Conservation (phyloP, 2,888 invertebrate species). For the Dicyrtomina minuta region DNA sequence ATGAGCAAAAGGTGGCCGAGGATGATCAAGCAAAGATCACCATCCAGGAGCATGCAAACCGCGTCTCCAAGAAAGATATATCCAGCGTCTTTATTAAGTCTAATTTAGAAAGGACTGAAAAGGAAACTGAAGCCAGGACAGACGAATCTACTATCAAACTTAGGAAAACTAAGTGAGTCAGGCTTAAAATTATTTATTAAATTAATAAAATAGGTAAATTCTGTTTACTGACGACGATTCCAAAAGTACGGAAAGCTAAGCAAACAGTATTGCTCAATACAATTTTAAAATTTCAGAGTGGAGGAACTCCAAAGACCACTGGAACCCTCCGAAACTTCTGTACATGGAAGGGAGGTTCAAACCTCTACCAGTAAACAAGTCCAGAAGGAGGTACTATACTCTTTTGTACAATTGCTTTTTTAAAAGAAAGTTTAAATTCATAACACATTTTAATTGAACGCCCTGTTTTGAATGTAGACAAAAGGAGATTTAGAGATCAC, state of each 20-base stretch:
- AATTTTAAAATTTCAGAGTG: slow-evolving; percentile 16
- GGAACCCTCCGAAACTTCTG: slow-evolving; percentile 28
- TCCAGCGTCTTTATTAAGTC: slow-evolving; percentile 44
- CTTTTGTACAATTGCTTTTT: slow-evolving; percentile 1
- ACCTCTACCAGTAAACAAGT: slow-evolving; percentile 70
- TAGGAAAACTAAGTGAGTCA: slow-evolving; percentile 37
- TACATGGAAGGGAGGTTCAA: slow-evolving; percentile 32
- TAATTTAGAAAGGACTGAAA: slow-evolving; percentile 36
- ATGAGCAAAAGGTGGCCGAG: slow-evolving; percentile 39
- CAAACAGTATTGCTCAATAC: background rate
- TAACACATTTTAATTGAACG: background rate
- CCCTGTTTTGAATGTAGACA: slow-evolving; percentile 56
- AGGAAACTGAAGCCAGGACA: slow-evolving; percentile 19
- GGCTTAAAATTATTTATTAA: slow-evolving; percentile 1
- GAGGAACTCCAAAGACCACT: slow-evolving; percentile 28
- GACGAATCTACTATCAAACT: slow-evolving; percentile 27
- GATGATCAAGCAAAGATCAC: slow-evolving; percentile 43
- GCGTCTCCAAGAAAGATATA: slow-evolving; percentile 44
- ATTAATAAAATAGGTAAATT: too few relatives aligned
- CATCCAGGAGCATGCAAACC: slow-evolving; percentile 42
- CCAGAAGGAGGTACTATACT: slow-evolving; percentile 69
- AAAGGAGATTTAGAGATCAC: slow-evolving; percentile 86
- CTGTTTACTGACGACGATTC: too few relatives aligned
- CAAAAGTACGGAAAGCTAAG: too few relatives aligned
- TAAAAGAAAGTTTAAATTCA: background rate